Evolutionary conservation across 1,140 invertebrate species (phyloP), one percentile per base, ranked within the genome.

Genomic region (Magallana angulata): DNA sequence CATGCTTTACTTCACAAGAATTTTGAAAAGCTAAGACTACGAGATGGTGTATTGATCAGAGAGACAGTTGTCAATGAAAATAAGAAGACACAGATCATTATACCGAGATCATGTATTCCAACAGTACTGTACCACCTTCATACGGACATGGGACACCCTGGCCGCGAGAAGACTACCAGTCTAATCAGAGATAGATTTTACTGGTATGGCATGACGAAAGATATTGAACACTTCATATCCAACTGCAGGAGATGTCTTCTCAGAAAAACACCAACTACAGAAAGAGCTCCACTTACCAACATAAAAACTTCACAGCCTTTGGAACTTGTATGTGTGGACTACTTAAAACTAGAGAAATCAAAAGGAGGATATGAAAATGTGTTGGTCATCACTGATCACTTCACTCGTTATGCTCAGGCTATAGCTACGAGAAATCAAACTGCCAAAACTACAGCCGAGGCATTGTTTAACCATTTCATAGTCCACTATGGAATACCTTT

Each of bases 381-480:
- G 16, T n/a, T 85, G 62, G 84, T 85, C 7, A 85, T 85, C 14
- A 85, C 84, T n/a, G 84, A 85, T 56, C 84, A 85, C 48, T 85
- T 85, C n/a, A 85, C 84, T 56, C 30, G 36, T 57, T 82, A 87
- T 62, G 58, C 85, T 56, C 58, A 82, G 57, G 58, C 85, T 30
- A 59, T 87, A 30, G 76, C 85, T 6, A 81, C 71, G 30, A 57
- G 58, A 1, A 82, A 87, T 48, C 85, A 87, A 30, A 87, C 76
- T 60, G 76, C 85, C 36, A 86, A 83, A 16, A 89, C 88, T 68
- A 89, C 88, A 18, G 88, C 88, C 57, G 64, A 84, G 30, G 88
- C 56, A 48, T 62, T 89, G 1, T 57, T 85, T 30, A 85, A 88
- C 14, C 58, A 86, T 18, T 87, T 86, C 80, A 82, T 89, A 62